phyloP scores from a whole-genome alignment of 2,113 vertebrate species.

The Scolopax mira region DNA sequence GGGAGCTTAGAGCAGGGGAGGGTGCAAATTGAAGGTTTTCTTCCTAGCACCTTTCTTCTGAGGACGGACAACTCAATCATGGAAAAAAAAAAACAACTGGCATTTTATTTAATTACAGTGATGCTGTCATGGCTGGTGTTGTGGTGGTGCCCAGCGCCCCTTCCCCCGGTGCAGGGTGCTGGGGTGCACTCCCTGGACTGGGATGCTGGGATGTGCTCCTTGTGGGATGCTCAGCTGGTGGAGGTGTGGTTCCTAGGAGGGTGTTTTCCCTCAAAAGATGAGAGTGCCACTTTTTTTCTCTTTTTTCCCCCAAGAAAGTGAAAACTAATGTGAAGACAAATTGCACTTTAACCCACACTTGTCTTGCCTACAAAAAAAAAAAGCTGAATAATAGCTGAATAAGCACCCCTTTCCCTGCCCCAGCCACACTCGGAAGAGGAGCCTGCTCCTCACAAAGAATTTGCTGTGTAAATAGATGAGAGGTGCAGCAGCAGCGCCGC shows the following conservation, averaged over 20 bases:
- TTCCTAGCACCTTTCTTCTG: not conserved
- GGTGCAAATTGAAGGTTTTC: fast-evolving
- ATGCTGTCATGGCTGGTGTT: fast-evolving
- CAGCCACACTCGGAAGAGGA: not conserved
- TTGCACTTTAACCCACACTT: not conserved
- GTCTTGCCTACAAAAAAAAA: not conserved
- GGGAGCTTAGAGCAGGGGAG: not conserved
- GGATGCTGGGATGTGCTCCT: not conserved
- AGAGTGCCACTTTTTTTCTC: not conserved
- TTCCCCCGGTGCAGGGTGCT: fast-evolving
- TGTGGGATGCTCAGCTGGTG: fast-evolving
- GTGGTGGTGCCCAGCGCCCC: not conserved
- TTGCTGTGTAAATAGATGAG: not conserved
- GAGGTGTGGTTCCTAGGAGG: not conserved
- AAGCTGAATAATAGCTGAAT: not conserved
- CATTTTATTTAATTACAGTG: fast-evolving
- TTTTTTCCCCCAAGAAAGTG: not conserved
- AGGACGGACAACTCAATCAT: fast-evolving
- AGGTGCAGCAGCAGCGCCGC: not conserved
- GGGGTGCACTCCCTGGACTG: not conserved
- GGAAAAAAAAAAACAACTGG: not conserved
- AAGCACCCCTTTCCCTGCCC: not conserved
- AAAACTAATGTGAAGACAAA: not conserved
- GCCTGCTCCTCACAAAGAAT: not conserved
- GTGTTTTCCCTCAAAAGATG: not conserved